Percentiles rank a stretch among this genome's conserved stretches.
Conservation (phyloP, 1,140 invertebrate genomes). For the Limonius californicus region DNA sequence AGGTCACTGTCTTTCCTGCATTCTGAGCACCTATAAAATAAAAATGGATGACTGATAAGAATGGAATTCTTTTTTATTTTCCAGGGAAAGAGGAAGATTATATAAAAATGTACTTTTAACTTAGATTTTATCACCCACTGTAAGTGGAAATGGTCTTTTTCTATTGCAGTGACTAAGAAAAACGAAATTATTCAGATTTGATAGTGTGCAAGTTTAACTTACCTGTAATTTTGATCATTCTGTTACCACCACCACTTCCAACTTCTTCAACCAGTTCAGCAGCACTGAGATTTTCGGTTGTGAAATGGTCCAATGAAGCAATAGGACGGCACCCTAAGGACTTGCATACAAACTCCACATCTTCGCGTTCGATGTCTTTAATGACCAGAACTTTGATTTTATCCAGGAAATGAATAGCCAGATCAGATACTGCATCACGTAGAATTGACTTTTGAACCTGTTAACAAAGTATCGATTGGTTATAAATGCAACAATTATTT, state of each 20-base stretch:
- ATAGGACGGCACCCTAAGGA: slow-evolving; percentile 92
- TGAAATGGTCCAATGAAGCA: slow-evolving; percentile 97
- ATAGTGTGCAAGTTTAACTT: too few species aligned
- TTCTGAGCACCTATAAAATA: slow-evolving; percentile 70
- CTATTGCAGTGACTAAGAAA: too few species aligned
- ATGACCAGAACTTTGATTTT: slow-evolving; percentile 99
- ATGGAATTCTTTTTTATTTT: background rate
- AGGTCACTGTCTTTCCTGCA: slow-evolving; percentile 86
- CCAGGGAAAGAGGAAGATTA: too few species aligned
- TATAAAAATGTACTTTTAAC: too few species aligned
- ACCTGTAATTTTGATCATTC: slow-evolving; percentile 83
- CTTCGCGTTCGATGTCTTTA: slow-evolving; percentile 96
- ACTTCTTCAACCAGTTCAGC: slow-evolving; percentile 97
- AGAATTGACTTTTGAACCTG: slow-evolving; percentile 92
- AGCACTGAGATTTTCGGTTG: slow-evolving; percentile 82
- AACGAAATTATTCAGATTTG: too few species aligned
- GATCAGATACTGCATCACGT: slow-evolving; percentile 93
- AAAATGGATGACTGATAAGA: background rate
- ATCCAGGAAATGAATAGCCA: slow-evolving; percentile 96
- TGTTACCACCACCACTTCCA: slow-evolving; percentile 77
- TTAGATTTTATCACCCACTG: too few species aligned
- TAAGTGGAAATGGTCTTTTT: too few species aligned
- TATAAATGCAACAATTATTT: too few species aligned
- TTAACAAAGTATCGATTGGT: too few species aligned
- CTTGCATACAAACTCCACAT: slow-evolving; percentile 97